Base-by-base conservation (phyloP, 2,797 vertebrate genomes). In the Pipistrellus pygmaeus region DNA sequence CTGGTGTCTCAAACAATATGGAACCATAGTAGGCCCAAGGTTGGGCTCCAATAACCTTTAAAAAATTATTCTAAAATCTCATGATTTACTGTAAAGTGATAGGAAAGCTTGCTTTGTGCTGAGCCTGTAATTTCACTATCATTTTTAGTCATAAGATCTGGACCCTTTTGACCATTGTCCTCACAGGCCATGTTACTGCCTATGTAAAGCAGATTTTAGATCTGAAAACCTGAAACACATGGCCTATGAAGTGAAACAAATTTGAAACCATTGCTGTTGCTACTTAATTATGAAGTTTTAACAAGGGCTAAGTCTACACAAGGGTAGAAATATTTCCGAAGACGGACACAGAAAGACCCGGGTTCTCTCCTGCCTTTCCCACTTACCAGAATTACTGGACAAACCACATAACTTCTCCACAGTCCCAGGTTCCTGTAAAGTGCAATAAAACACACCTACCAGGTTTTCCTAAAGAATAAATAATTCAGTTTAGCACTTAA, bases 51-150 rank as follows among this genome's bases (percentile, higher is more conserved):
- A 86, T 68, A 55, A 78, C 35, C 14, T 81, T 89, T 66, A 23
- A 55, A 78, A 84, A 72, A 41, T 35, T 80, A 85, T 69, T 60
- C 92, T 95, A 66, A 80, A 44, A 75, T 55, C 35, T 66, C 20
- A 76, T 10, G 38, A 80, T 41, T 53, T 77, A 95, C 32, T 71
- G 25, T 30, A 64, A 91, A 82, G 62, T 44, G 41, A 27, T 38
- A 38, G 48, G 60, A 85, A 86, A 81, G 25, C 10, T 64, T 90
- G 35, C 51, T 57, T 72, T 81, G 18, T 75, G 48, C 32, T 38
- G 20, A 92, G 60, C 44, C 60, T 68, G 12, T 38, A 51, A 82
- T 62, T 68, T 80, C 38, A 51, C 32, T 17, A 3, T 35, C 7
- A 30, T 12, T 72, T 91, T 76, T 46, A 57, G 46, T 48, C 68